phyloP scores from a whole-genome alignment of 2,888 invertebrate species.

The Epinotia brunnichana region DNA sequence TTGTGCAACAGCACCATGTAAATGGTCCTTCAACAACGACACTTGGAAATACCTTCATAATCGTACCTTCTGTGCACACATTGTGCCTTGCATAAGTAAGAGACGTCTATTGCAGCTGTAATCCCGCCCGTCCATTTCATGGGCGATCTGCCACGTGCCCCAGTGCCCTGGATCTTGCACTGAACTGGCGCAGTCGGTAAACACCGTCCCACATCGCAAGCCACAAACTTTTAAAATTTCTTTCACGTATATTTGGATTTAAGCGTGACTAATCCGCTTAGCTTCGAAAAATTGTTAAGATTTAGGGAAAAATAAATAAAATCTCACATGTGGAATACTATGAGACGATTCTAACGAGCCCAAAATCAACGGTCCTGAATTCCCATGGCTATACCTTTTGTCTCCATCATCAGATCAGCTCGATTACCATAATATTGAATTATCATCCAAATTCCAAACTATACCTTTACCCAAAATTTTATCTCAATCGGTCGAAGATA shows the following conservation, averaged over 20 bases:
- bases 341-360: too few relatives aligned
- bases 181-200: neutral
- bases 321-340: too few relatives aligned
- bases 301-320: too few relatives aligned
- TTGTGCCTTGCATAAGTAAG: neutral
- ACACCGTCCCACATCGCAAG: constrained; percentile 1
- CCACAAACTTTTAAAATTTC: neutral
- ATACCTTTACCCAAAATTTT: too few relatives aligned
- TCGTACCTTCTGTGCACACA: neutral
- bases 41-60: neutral
- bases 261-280: neutral
- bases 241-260: neutral
- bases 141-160: constrained; percentile 35
- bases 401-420: too few relatives aligned
- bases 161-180: constrained; percentile 11
- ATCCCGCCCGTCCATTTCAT: constrained; percentile 27
- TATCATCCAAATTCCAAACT: too few relatives aligned
- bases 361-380: too few relatives aligned
- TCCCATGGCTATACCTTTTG: too few relatives aligned
- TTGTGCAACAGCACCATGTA: too few relatives aligned
- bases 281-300: too few relatives aligned
- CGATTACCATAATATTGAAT: too few relatives aligned
- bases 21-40: neutral
- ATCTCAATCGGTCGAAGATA: too few relatives aligned
- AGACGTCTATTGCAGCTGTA: constrained; percentile 12